Conservation (phyloP, 2,113 vertebrate genomes). For the Rhagologus leucostigma region DNA sequence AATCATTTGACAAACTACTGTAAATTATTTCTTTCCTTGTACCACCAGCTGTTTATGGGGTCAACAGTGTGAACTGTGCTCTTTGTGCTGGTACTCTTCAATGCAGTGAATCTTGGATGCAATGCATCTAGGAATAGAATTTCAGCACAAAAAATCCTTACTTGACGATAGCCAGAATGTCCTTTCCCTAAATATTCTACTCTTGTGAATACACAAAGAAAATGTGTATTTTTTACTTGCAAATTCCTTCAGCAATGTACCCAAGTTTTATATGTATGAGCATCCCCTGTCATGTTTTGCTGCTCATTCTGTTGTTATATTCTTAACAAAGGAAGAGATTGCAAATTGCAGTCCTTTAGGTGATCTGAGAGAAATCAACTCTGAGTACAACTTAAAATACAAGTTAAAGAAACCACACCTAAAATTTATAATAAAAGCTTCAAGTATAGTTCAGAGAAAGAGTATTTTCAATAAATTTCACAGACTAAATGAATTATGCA, state of each 20-base stretch:
- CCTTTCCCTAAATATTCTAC: neutral
- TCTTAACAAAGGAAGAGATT: conserved; percentile 42
- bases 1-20: neutral
- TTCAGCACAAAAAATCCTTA: neutral
- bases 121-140: neutral
- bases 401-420: conserved; percentile 2
- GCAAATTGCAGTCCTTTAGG: neutral
- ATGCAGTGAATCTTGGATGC: neutral
- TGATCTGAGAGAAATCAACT: conserved; percentile 20
- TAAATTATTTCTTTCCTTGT: neutral
- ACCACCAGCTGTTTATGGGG: conserved; percentile 9
- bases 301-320: conserved; percentile 18
- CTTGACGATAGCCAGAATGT: neutral
- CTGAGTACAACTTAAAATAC: neutral
- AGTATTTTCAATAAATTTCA: conserved; percentile 49
- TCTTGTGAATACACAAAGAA: neutral
- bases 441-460: neutral
- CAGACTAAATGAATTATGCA: conserved; percentile 48
- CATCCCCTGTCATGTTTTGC: neutral
- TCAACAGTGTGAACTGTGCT: neutral
- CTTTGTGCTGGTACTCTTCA: neutral
- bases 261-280: conserved; percentile 33
- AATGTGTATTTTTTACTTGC: conserved; percentile 13
- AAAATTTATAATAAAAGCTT: conserved; percentile 7
- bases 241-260: conserved; percentile 4